phyloP scores from a whole-genome alignment of 2,113 vertebrate genomes.

The Pungitius pungitius region DNA sequence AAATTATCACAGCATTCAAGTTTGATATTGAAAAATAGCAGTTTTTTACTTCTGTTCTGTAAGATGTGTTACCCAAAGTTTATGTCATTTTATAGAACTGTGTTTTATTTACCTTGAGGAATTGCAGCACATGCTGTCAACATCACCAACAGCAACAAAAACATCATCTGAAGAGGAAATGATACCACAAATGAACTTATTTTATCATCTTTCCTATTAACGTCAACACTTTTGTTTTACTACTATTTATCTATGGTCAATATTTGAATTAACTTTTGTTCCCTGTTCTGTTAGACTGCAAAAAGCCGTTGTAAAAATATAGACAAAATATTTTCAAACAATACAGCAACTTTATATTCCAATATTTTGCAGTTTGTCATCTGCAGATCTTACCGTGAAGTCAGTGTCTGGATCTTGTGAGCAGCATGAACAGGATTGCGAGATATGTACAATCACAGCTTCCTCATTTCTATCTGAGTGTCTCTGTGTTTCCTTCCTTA shows the following conservation, averaged over 20 bases:
- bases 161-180: slow-evolving; percentile 50
- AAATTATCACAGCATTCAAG: background rate
- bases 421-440: background rate
- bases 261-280: background rate
- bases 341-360: background rate
- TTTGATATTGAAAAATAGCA: background rate
- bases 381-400: slow-evolving; percentile 42
- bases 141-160: slow-evolving; percentile 39
- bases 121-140: slow-evolving; percentile 40
- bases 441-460: background rate
- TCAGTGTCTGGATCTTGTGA: background rate
- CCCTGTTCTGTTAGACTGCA: background rate
- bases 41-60: background rate
- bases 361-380: background rate
- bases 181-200: background rate
- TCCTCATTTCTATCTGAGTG: background rate
- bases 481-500: slow-evolving; percentile 27
- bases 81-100: background rate
- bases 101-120: slow-evolving; percentile 48
- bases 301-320: background rate
- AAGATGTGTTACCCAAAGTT: background rate
- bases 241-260: background rate
- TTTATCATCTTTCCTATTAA: background rate
- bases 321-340: background rate
- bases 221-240: background rate